Percentiles rank a stretch among this genome's conserved stretches.
Conservation (phyloP, 2,113 vertebrate species). For the Hemiprocne comata region DNA sequence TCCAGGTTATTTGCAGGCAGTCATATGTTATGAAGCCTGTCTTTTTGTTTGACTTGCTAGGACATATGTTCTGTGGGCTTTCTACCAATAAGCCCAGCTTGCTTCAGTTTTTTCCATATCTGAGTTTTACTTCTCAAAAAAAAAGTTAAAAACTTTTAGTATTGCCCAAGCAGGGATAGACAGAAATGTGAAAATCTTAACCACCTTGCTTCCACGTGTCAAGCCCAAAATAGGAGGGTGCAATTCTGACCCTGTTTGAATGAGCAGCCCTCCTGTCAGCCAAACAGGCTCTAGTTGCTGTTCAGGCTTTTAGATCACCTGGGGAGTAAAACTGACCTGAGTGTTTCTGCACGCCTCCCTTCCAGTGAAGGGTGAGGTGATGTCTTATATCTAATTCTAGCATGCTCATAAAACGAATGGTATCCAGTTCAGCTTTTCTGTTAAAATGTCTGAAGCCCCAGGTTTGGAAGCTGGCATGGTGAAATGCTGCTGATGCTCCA, state of each 20-base stretch:
- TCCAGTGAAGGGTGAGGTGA: neutral
- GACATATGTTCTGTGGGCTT: neutral
- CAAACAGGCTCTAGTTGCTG: neutral
- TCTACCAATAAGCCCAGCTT: neutral
- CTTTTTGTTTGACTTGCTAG: neutral
- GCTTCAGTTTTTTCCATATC: neutral
- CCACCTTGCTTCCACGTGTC: neutral
- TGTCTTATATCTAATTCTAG: neutral
- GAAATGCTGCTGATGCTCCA: neutral
- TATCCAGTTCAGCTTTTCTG: neutral
- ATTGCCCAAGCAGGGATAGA: neutral
- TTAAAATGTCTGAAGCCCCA: neutral
- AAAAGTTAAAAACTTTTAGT: neutral
- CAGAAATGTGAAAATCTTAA: neutral
- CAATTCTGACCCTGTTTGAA: neutral
- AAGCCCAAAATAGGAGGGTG: neutral
- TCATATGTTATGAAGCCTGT: accelerated
- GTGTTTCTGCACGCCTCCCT: neutral
- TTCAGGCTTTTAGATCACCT: neutral
- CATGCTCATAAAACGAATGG: neutral
- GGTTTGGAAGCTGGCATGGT: neutral
- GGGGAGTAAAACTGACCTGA: neutral
- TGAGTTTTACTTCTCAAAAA: neutral
- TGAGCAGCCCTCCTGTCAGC: accelerated
- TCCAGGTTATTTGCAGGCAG: neutral